Base-by-base conservation (phyloP, 2,888 invertebrate species). In the Hirtodrosophila histrioides region DNA sequence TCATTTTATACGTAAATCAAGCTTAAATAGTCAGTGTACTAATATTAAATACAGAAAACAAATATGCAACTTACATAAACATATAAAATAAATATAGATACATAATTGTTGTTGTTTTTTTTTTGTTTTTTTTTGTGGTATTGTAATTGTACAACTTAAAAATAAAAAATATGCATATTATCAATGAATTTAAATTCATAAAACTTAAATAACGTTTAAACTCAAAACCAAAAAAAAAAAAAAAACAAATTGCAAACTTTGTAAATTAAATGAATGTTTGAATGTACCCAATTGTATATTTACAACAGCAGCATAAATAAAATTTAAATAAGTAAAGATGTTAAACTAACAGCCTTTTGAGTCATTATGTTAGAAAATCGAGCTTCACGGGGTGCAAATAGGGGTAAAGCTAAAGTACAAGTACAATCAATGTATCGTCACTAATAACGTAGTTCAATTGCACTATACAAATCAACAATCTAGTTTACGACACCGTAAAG, bases 1-100 rank as follows among this genome's bases (percentile, higher is more conserved):
- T 70, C 45, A 84, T 82, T 81, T 82, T 81, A 82, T 82, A 84
- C 81, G 81, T 82, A 82, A 82, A 67, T 84, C 81, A 67, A 78
- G 82, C 81, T 82, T 82, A 84, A 53, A 61, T 74, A 74, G 61
- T 69, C 61, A 69, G 65, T 61, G 63, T 65, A 69, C 33, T 56
- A 55, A 55, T 71, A 71, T 64, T 54, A 76, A 57, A 74, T 51
- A 48, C 24, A 41, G 12, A 49, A 54, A 54, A 67, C 57, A 58
- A 62, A 67, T 69, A 76, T 63, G 55, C 62, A 53, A 74, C 54
- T 61, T 63, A 70, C 50, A 69, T 69, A 66, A 49, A 57, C 66
- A 57, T 27, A 60, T 17, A 60, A 60, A 55, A 69, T 75, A 49
- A 37, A 74, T 55, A 70, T 75, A 66, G 56, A 58, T 73, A 66